Evolutionary conservation across 2,888 invertebrate genomes (phyloP).

Genomic region (Gasteruption jaculator): DNA sequence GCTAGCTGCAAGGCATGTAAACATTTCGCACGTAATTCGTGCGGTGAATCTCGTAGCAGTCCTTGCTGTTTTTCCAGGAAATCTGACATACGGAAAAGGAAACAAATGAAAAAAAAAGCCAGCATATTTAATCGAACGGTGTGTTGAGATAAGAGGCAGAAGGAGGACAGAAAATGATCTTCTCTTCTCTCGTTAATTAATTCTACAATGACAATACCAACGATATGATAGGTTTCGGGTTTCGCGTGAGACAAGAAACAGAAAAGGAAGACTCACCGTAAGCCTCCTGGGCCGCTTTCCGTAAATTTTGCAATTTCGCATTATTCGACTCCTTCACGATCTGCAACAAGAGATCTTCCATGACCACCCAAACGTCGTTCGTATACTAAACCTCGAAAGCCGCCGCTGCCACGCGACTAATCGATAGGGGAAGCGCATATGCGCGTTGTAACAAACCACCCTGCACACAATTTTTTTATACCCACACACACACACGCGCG

Average conservation of each 20-base stretch:
- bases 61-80: conserved; percentile 78
- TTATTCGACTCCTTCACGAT: conserved; percentile 81
- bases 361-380: no score
- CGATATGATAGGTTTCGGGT: no score
- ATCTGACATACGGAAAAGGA: no score
- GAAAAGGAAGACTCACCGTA: conserved; percentile 61
- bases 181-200: no score
- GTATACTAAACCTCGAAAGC: conserved; percentile 17
- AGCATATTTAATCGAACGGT: not conserved
- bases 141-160: no score
- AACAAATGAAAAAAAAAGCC: conserved; percentile 4
- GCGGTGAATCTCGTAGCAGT: conserved; percentile 71
- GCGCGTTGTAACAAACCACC: conserved; percentile 19
- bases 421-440: conserved; percentile 40
- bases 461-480: conserved; percentile 9
- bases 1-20: conserved; percentile 81
- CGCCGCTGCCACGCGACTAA: conserved; percentile 41
- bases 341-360: conserved; percentile 85
- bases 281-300: conserved; percentile 82
- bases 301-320: conserved; percentile 69
- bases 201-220: no score
- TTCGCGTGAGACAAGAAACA: not conserved
- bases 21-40: conserved; percentile 80
- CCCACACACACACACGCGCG: not conserved
- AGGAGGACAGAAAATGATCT: no score